These are phyloP conservation scores for Atrichornis clamosus DNA, from an alignment of 2,113 vertebrate genomes.

Conservation along the genomic window DNA sequence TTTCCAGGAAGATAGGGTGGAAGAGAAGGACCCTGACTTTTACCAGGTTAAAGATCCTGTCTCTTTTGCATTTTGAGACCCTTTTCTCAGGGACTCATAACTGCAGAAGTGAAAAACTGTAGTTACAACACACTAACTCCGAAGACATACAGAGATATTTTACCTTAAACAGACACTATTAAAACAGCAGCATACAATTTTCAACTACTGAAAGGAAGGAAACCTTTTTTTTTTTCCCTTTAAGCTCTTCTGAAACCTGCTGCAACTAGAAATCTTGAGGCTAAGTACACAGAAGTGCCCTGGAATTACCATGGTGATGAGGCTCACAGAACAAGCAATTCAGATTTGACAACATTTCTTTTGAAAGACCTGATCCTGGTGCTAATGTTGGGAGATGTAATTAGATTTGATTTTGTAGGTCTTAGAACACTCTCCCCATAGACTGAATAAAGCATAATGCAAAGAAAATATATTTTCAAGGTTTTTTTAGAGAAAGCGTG, in stretches of 20 bases:
- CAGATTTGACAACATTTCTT: neutral
- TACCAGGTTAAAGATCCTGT: neutral
- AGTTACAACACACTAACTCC: neutral
- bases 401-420: neutral
- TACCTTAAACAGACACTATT: neutral
- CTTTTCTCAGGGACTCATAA: neutral
- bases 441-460: neutral
- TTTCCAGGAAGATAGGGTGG: neutral
- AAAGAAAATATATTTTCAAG: neutral
- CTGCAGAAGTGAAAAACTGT: neutral
- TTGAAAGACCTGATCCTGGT: neutral
- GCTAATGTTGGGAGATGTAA: neutral
- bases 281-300: neutral
- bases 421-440: neutral
- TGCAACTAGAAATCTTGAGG: neutral
- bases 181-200: neutral
- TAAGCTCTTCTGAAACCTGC: neutral
- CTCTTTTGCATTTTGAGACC: neutral
- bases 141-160: neutral
- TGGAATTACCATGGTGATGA: neutral
- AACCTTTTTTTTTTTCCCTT: neutral
- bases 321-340: neutral
- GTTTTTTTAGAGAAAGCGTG: neutral
- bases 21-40: neutral
- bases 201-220: neutral